Conservation (phyloP, 2,888 invertebrate genomes). For the Exephanes ischioxanthus region DNA sequence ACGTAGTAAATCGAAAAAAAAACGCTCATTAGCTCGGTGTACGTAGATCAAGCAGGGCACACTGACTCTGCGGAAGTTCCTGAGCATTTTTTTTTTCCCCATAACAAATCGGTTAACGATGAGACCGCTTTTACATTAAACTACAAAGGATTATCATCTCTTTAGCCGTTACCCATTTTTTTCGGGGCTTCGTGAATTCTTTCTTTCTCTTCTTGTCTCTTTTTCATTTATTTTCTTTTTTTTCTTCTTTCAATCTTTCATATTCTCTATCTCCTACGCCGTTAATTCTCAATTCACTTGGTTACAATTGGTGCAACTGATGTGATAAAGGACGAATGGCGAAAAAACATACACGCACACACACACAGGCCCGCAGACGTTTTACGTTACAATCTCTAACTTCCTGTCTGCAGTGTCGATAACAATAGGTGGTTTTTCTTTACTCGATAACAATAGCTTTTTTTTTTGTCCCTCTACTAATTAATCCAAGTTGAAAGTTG, state of each 20-base stretch:
- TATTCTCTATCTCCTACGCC: slow-evolving; percentile 41
- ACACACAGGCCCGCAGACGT: slow-evolving; percentile 29
- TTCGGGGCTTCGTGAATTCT: slow-evolving; percentile 11
- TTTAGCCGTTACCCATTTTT: slow-evolving; percentile 29
- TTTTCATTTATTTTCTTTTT: slow-evolving; percentile 13
- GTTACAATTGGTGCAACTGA: slow-evolving; percentile 48
- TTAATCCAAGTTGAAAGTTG: slow-evolving; percentile 59
- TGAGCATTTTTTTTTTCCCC: slow-evolving; percentile 57
- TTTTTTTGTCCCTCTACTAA: slow-evolving; percentile 44
- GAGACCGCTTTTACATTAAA: slow-evolving; percentile 61
- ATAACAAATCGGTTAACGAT: slow-evolving; percentile 63
- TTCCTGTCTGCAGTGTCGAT: slow-evolving; percentile 34
- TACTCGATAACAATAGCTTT: slow-evolving; percentile 54
- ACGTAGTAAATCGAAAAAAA: slow-evolving; percentile 47
- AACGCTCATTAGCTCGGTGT: slow-evolving; percentile 63
- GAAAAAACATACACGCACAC: slow-evolving; percentile 28
- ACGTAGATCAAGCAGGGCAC: slow-evolving; percentile 65
- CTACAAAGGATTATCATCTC: slow-evolving; percentile 43
- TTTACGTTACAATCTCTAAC: slow-evolving; percentile 24
- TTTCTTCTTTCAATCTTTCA: slow-evolving; percentile 44
- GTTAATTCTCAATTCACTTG: slow-evolving; percentile 36
- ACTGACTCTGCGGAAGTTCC: slow-evolving; percentile 68
- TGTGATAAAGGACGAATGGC: slow-evolving; percentile 36
- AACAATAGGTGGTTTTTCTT: slow-evolving; percentile 46
- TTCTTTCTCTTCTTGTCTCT: slow-evolving; percentile 21